Base-by-base conservation (phyloP, 2,888 invertebrate genomes). In the Nudaria mundana region DNA sequence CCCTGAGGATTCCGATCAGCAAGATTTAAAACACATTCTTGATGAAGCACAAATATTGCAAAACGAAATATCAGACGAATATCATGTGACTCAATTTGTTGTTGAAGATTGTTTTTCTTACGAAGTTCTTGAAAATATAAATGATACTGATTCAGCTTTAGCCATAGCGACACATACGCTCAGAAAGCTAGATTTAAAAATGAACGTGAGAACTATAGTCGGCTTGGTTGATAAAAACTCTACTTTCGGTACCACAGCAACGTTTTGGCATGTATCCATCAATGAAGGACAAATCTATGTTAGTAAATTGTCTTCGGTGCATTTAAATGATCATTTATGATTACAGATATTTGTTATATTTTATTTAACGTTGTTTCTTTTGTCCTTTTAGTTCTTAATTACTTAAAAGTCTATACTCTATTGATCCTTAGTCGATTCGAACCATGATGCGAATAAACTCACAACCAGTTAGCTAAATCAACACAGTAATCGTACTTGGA, bases 261-360 rank as follows among this genome's bases (percentile, higher is more conserved):
- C 26, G 3, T 40, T 59, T 34, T 55, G 49, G 47, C 41, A 52
- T 33, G 32, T 59, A n/a, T 40, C 55, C 6, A 11, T 58, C 3
- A 48, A 52, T 38, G 20, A 52, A 16, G 58, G 59, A 22, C 44
- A 50, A 26, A 34, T 35, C 3, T 41, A 37, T 12, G 31, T 46
- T 5, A 46, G 48, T 34, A 31, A 46, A 36, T 25, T 52, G 7
- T 42, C 41, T 22, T 34, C 46, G 10, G 28, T 12, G 7, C 7
- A 44, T 29, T 23, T 47, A 30, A 32, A n/a, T n/a, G n/a, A 16
- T 5, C 3, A 11, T 29, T n/a, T 20, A 22, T 7, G 10, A 42
- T 31, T 30, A 22, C 11, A 37, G 16, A 30, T n/a, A 23, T 23
- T 33, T 14, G 11, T 11, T 28, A 6, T 7, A 15, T 8, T 18